Percentiles rank a stretch among this genome's conserved stretches.
These are phyloP conservation scores for Aphidius ervi DNA, from an alignment of 1,140 invertebrate species.

Conservation along the genomic window DNA sequence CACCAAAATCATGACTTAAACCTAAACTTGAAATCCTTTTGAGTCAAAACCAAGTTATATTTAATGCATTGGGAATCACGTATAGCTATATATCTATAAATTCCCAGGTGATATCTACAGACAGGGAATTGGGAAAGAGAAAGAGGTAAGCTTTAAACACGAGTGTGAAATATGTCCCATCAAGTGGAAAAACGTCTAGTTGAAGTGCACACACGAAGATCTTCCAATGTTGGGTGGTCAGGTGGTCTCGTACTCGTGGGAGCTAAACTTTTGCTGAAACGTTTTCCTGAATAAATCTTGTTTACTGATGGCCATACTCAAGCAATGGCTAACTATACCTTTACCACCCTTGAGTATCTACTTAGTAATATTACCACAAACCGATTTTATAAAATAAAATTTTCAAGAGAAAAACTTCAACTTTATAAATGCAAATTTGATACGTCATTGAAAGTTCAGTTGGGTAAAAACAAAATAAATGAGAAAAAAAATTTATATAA, in stretches of 20 bases:
- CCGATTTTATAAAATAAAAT: too few species aligned
- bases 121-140: not conserved
- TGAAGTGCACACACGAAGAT: constrained; percentile 2
- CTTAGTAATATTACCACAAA: not conserved
- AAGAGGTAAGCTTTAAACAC: constrained; percentile 3
- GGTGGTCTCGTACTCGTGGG: constrained; percentile 30
- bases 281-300: constrained; percentile 44
- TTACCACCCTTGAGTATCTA: not conserved
- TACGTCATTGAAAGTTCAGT: too few species aligned
- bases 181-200: constrained; percentile 27
- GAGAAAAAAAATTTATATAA: too few species aligned
- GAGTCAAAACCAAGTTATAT: constrained; percentile 21
- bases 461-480: too few species aligned
- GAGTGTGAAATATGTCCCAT: constrained; percentile 42
- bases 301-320: constrained; percentile 44
- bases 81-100: constrained; percentile 22
- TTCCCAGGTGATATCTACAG: constrained; percentile 6
- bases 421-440: too few species aligned
- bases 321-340: constrained; percentile 30
- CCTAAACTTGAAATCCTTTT: constrained; percentile 15
- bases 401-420: too few species aligned
- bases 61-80: constrained; percentile 42
- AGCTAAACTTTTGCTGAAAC: constrained; percentile 43
- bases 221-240: not conserved
- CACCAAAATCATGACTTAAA: not conserved